Evolutionary conservation across 2,797 vertebrate species (phyloP), one percentile per base, ranked within the genome.

Genomic region (Mormyrops boulengeri): DNA sequence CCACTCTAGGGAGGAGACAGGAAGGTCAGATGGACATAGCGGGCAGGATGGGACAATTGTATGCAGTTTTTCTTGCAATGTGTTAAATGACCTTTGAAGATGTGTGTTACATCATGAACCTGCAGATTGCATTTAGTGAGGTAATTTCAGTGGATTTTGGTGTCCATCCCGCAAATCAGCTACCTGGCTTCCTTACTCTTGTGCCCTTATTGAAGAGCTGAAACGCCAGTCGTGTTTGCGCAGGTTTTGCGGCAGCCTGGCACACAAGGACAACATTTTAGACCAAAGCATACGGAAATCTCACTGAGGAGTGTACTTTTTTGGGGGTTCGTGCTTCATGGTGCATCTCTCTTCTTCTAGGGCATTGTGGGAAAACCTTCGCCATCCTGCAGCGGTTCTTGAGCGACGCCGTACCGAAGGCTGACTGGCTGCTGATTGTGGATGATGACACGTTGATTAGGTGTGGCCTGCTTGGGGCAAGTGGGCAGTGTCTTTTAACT

Each of bases 361-460:
- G 98, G 92, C 98, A 99, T 92, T 99, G 98, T 92, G 98, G 97
- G 90, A 99, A 99, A 95, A 99, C 98, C 0, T 99, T 99, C 93
- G 98, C 98, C 86, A 99, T 99, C 93, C 96, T 99, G 92, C 96
- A 97, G 92, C 96, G 97, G 91, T 99, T 97, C 95, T 89, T 97
- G 52, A 98, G 97, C 93, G 93, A 88, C 4, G 95, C 94, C 1
- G 94, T 96, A 66, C 94, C 95, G 19, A 94, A 93, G 91, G 96
- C 95, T 19, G 94, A 96, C 60, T 99, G 98, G 98, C 95, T 99
- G 77, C 95, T 99, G 57, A 91, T 99, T 89, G 97, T 98, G 92
- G 98, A 99, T 91, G 98, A 99, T 91, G 98, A 99, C 93, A 99
- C 98, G 0, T 95, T 99, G 26, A 99, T 99, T 95, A 99, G 98